phyloP scores from a whole-genome alignment of 2,888 invertebrate genomes.

The Heliconius ethilla region DNA sequence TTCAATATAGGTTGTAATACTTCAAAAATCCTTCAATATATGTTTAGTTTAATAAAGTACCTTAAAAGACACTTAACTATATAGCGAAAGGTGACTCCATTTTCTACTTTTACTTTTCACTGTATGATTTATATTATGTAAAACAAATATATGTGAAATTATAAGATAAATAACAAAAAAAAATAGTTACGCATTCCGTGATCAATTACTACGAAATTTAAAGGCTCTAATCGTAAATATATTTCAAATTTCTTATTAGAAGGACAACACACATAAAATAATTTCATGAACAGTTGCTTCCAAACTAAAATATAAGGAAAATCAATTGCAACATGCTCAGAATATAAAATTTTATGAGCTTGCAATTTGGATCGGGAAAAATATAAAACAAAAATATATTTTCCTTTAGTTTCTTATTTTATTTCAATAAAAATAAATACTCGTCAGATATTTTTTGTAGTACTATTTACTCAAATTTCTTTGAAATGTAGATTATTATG shows the following conservation, averaged over 20 bases:
- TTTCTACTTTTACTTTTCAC: no score
- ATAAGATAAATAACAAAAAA: no score
- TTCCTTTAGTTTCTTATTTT: background rate
- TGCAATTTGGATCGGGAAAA: background rate
- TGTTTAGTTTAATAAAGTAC: no score
- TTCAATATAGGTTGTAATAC: no score
- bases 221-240: background rate
- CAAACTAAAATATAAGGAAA: constrained; percentile 8
- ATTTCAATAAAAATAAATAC: background rate
- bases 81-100: no score
- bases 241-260: background rate
- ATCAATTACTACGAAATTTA: background rate
- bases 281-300: background rate
- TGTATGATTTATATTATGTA: no score
- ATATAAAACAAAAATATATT: background rate
- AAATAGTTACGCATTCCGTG: background rate
- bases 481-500: no score
- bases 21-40: no score
- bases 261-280: background rate
- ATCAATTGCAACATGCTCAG: background rate
- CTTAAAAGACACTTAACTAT: no score
- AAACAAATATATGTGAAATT: no score
- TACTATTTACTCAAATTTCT: no score
- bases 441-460: no score
- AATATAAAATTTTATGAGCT: background rate